Base-by-base conservation (phyloP, 2,888 invertebrate genomes). In the Coremacera marginata region DNA sequence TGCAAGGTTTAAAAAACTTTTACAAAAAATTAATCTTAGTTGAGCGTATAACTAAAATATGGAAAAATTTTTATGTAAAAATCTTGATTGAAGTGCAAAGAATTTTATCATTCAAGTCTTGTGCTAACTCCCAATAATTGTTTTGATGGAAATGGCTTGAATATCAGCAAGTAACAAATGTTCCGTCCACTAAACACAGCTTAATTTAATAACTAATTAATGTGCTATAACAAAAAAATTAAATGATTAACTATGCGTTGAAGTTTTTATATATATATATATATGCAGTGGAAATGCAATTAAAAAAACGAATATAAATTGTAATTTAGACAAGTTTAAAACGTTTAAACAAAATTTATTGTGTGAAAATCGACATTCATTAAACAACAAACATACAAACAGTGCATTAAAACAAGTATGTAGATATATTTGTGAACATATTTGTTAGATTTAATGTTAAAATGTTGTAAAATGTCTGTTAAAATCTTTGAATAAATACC, bases 351-450 rank as follows among this genome's bases (percentile, higher is more conserved):
- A 76, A 55, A 85, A 85, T 85, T 85, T 85, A 84, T 83, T 85
- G 85, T 85, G 85, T 84, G 85, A 85, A 85, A 84, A 85, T 82
- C 82, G 82, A 84, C 84, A 85, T 85, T 85, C 85, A 85, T 85
- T 85, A 84, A 82, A 75, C 76, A 19, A 62, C 8, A 62, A 63
- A 25, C 25, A 14, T 25, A 60, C 14, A 8, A 25, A 25, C 25
- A 25, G 44, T 60, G 60, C 14, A 27, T 25, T 60, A 11, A 0
- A 22, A 16, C 37, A 37, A 37, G 5, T 37, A 37, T 8, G 8
- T 11, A 44, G 44, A 44, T 44, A 27, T 60, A 5, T 25, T 60
- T 60, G 60, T 60, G 5, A 22, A 19, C 5, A 27, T 60, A 2
- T 22, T 19, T 22, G 14, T 19, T n/a, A 37, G 9, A 65, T 5